phyloP scores from a whole-genome alignment of 2,888 invertebrate genomes.

The Calameuta idolon region DNA sequence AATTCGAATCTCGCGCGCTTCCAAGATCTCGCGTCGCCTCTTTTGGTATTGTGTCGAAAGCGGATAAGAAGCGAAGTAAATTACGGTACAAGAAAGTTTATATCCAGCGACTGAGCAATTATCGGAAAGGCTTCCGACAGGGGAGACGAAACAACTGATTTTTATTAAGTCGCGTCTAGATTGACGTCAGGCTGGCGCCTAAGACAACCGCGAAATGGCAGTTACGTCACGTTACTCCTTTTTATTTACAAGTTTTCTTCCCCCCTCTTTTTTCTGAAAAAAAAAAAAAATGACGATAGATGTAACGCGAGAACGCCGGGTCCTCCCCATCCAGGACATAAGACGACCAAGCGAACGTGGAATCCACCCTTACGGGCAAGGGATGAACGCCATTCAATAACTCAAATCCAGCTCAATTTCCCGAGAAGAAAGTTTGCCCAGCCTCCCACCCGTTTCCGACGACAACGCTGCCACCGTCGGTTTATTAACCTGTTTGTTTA shows the following conservation, averaged over 20 bases:
- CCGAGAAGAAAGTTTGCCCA: slow-evolving; percentile 55
- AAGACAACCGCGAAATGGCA: slow-evolving; percentile 37
- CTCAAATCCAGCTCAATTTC: slow-evolving; percentile 66
- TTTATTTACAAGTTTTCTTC: slow-evolving; percentile 56
- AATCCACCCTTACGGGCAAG: slow-evolving; percentile 26
- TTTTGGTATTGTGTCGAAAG: neutral
- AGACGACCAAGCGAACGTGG: neutral
- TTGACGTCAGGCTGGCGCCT: slow-evolving; percentile 32
- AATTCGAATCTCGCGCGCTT: neutral
- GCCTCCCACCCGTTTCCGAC: slow-evolving; percentile 20
- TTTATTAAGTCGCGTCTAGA: slow-evolving; percentile 42
- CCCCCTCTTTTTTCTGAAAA: slow-evolving; percentile 29
- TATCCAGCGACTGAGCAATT: neutral
- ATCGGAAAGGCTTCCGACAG: neutral
- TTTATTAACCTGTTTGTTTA: slow-evolving; percentile 48
- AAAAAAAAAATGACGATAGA: slow-evolving; percentile 50
- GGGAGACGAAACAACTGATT: slow-evolving; percentile 41
- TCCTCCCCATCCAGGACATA: neutral
- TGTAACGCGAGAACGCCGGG: slow-evolving; percentile 32
- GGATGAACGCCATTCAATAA: slow-evolving; percentile 54
- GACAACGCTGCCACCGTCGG: slow-evolving; percentile 32
- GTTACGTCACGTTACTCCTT: slow-evolving; percentile 45
- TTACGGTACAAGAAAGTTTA: neutral
- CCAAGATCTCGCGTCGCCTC: neutral
- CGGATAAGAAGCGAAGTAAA: neutral